Evolutionary conservation across 2,888 invertebrate genomes (phyloP).

Genomic region (Labia minor): DNA sequence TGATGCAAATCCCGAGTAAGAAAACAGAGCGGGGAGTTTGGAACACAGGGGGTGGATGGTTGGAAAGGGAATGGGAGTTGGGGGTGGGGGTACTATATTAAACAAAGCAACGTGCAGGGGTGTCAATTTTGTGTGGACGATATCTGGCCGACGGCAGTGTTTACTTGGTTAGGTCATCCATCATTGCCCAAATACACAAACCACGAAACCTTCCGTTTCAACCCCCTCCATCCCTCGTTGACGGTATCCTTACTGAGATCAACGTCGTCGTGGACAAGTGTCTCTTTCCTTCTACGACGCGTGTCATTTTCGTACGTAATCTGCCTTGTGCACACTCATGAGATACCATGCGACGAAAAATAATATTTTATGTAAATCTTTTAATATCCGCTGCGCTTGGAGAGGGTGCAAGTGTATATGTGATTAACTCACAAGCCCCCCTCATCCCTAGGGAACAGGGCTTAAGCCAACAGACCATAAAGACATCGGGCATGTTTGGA

Average conservation of each 20-base stretch:
- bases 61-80: neutral
- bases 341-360: conserved; percentile 19
- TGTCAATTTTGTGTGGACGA: neutral
- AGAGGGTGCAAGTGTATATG: conserved; percentile 13
- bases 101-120: neutral
- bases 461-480: conserved; percentile 13
- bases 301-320: conserved; percentile 5
- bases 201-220: neutral
- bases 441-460: conserved; percentile 13
- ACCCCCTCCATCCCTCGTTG: neutral
- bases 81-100: neutral
- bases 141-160: conserved; percentile 13
- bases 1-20: neutral
- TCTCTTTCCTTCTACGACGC: neutral
- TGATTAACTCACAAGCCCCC: conserved; percentile 1
- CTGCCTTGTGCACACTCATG: conserved; percentile 6
- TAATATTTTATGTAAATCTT: conserved; percentile 27
- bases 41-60: no score
- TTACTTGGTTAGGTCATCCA: neutral
- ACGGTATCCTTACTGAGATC: neutral
- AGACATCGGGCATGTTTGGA: conserved; percentile 13
- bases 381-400: conserved; percentile 24
- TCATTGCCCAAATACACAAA: neutral
- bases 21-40: neutral
- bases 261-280: conserved; percentile 13